Conservation (phyloP, 2,888 invertebrate genomes). For the Prosopocoilus inquinatus region DNA sequence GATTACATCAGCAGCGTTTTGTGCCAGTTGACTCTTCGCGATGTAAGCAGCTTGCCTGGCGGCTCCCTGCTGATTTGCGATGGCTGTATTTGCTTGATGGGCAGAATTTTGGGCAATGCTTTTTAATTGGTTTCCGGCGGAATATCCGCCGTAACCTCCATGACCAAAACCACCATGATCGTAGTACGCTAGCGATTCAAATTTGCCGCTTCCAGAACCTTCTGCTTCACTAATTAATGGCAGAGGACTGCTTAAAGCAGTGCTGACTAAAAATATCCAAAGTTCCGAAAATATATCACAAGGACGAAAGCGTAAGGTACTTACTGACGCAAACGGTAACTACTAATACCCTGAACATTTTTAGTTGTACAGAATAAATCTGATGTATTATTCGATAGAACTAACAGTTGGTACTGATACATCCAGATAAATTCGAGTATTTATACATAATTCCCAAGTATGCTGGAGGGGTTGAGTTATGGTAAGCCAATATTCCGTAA, state of each 20-base stretch:
- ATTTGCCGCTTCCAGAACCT: slow-evolving; percentile 26
- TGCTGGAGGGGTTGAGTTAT: not conserved
- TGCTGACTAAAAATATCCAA: not conserved
- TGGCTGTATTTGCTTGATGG: slow-evolving; percentile 11
- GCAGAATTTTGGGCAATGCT: slow-evolving; percentile 7
- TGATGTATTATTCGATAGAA: not conserved
- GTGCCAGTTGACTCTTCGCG: slow-evolving; percentile 10
- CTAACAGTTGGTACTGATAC: not conserved
- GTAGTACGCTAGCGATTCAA: slow-evolving; percentile 9
- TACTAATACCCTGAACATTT: not conserved
- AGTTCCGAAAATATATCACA: not conserved
- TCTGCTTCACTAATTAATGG: slow-evolving; percentile 4
- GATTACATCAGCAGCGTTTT: not conserved
- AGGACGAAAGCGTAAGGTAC: not conserved
- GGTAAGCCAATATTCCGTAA: not conserved
- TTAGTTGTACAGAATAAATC: not conserved
- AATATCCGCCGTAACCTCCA: slow-evolving; percentile 1
- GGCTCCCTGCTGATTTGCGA: slow-evolving; percentile 9
- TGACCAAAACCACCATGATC: not conserved
- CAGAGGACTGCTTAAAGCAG: not conserved
- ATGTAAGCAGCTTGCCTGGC: slow-evolving; percentile 8
- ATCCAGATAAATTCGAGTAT: not conserved
- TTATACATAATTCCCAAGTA: not conserved
- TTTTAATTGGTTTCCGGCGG: slow-evolving; percentile 7
- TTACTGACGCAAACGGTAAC: not conserved